Conservation (phyloP, 2,113 vertebrate genomes). For the Psilopogon haemacephalus region DNA sequence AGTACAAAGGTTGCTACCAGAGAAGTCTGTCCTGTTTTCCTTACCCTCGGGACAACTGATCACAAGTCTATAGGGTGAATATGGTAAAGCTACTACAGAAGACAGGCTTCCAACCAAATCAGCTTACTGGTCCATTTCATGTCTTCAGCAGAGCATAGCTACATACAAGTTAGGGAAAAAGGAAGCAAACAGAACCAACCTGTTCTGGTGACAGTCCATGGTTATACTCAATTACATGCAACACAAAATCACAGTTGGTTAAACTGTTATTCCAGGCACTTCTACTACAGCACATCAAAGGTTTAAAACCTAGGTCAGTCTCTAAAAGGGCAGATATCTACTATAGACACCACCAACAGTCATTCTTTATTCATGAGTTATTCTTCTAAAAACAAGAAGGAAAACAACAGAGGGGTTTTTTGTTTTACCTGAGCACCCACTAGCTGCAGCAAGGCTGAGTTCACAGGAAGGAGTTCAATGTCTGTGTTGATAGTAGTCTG, state of each 20-base stretch:
- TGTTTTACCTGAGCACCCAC: constrained; percentile 91
- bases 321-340: not conserved
- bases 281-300: not conserved
- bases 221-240: not conserved
- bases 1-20: not conserved
- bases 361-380: not conserved
- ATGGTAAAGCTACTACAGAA: not conserved
- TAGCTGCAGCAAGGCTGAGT: constrained; percentile 93
- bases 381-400: not conserved
- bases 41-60: not conserved
- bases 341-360: not conserved
- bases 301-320: not conserved
- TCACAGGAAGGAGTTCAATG: constrained; percentile 96
- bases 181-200: not conserved
- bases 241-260: not conserved
- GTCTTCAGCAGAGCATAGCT: not conserved
- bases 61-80: not conserved
- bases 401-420: not conserved
- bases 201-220: accelerated
- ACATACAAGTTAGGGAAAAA: not conserved
- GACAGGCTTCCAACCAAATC: not conserved
- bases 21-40: not conserved
- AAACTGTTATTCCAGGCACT: not conserved
- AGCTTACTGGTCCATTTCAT: not conserved
- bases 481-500: constrained; percentile 98